These are phyloP conservation scores for Metallyticus violacea DNA, from an alignment of 2,888 invertebrate species.

Conservation along the genomic window DNA sequence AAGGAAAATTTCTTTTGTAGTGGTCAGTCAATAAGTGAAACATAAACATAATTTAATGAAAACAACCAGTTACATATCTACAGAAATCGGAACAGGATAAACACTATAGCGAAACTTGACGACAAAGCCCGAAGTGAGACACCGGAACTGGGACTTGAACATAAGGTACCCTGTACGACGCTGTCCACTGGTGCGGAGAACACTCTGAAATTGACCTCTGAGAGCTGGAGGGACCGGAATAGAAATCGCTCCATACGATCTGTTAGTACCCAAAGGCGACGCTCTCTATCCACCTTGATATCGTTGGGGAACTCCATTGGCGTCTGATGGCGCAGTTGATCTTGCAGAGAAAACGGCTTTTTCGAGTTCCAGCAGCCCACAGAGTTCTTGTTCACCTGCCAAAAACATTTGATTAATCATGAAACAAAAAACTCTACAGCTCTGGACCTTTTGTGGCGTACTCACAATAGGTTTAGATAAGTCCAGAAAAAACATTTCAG, in stretches of 20 bases:
- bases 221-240: conserved; percentile 59
- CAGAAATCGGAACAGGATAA: neutral
- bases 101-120: neutral
- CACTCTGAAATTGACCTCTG: conserved; percentile 69
- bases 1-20: too few relatives aligned
- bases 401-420: too few relatives aligned
- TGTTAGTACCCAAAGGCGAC: conserved; percentile 73
- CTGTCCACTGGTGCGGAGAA: conserved; percentile 64
- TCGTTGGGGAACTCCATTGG: conserved; percentile 77
- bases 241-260: conserved; percentile 80
- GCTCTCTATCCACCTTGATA: conserved; percentile 67
- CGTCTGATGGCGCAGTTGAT: conserved; percentile 60
- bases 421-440: too few relatives aligned
- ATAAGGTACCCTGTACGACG: conserved; percentile 68
- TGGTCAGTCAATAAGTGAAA: too few relatives aligned
- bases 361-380: conserved; percentile 76
- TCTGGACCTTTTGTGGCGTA: too few relatives aligned
- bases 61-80: neutral
- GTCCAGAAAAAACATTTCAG: too few relatives aligned
- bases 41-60: neutral
- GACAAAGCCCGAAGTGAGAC: conserved; percentile 38
- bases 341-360: conserved; percentile 41
- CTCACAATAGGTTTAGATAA: too few relatives aligned
- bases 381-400: conserved; percentile 68
- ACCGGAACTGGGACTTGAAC: conserved; percentile 46